These are phyloP conservation scores for Micrasema longulum DNA, from an alignment of 1,140 invertebrate species.

Conservation along the genomic window DNA sequence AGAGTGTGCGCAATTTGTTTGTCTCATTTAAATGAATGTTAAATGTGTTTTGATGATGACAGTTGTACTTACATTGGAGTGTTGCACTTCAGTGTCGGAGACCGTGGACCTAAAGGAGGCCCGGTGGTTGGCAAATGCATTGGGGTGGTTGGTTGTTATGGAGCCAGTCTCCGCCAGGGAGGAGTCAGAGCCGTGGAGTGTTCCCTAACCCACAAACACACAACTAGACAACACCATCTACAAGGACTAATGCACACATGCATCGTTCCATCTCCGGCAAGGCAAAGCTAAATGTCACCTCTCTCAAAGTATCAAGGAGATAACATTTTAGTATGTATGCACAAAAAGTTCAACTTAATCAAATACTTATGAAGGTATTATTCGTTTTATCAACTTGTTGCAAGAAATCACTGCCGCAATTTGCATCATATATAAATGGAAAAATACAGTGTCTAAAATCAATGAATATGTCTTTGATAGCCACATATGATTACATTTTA, in stretches of 20 bases:
- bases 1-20: no score
- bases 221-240: constrained; percentile 56
- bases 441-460: no score
- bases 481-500: no score
- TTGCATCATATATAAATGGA: no score
- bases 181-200: constrained; percentile 72
- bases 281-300: constrained; percentile 49
- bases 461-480: no score
- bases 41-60: constrained; percentile 10
- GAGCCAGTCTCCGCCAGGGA: constrained; percentile 79
- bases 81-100: constrained; percentile 93
- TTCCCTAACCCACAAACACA: constrained; percentile 69
- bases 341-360: no score
- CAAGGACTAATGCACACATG: constrained; percentile 50
- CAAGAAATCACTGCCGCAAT: no score
- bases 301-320: constrained; percentile 24
- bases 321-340: no score
- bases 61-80: constrained; percentile 81
- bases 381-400: no score
- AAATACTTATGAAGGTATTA: no score
- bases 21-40: no score
- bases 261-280: constrained; percentile 33
- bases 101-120: constrained; percentile 82
- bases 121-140: constrained; percentile 68
- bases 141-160: constrained; percentile 83